phyloP scores from a whole-genome alignment of 2,888 invertebrate species.

The Leucozona laternaria region DNA sequence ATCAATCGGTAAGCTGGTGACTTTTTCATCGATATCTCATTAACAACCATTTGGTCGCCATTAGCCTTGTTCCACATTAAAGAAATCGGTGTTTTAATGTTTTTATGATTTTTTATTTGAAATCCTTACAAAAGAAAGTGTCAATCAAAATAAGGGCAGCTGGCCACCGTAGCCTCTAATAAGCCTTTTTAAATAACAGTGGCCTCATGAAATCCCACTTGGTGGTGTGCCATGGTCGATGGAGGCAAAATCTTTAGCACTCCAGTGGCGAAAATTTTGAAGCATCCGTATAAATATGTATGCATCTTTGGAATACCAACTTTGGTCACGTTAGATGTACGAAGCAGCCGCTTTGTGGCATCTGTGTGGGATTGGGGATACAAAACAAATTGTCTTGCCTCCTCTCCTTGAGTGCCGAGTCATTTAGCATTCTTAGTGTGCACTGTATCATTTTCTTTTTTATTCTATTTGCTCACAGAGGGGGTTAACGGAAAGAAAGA shows the following conservation, averaged over 20 bases:
- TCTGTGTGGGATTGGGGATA: constrained; percentile 17
- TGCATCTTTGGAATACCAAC: too few relatives aligned
- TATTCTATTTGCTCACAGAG: constrained; percentile 50
- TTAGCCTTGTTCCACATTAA: too few relatives aligned
- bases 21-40: too few relatives aligned
- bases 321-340: too few relatives aligned
- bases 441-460: constrained; percentile 50
- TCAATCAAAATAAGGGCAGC: not conserved
- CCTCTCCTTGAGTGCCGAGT: constrained; percentile 20
- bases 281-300: constrained; percentile 35
- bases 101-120: not conserved
- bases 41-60: too few relatives aligned
- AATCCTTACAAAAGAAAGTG: not conserved
- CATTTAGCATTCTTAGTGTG: constrained; percentile 60
- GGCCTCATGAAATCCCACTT: constrained; percentile 31
- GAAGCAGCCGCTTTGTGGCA: constrained; percentile 30
- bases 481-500: constrained; percentile 9
- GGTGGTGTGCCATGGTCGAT: constrained; percentile 13
- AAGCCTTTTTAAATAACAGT: constrained; percentile 30
- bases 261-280: constrained; percentile 44
- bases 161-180: not conserved
- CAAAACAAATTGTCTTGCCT: constrained; percentile 60
- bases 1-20: too few relatives aligned
- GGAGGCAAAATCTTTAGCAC: constrained; percentile 47
- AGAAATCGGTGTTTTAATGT: too few relatives aligned